Evolutionary conservation across 2,888 invertebrate species (phyloP), one percentile per base, ranked within the genome.

Genomic region (Drosophila lacicola): DNA sequence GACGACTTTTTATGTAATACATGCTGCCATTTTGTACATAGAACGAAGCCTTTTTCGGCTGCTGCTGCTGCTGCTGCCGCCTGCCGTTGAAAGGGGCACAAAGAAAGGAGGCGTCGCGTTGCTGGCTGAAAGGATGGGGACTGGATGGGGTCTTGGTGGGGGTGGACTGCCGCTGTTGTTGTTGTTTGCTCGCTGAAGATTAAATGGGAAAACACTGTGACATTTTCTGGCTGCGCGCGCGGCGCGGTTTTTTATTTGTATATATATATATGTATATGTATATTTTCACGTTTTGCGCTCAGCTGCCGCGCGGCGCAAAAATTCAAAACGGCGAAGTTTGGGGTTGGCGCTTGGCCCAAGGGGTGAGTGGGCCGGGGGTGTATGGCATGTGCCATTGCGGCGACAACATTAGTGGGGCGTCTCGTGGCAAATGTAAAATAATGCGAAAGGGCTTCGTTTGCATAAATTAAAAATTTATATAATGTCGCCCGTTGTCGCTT

Each of bases 381-480:
- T 21, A 58, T 42, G 58, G 58, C 51, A 51, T 37, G 60, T 49
- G 66, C 25, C 61, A 37, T 45, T 66, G 67, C 58, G 81, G 85
- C 80, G 80, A 74, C 73, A 75, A 77, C 82, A 81, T 81, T 82
- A 76, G 87, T 81, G 75, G 84, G 87, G 85, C 85, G 85, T 85
- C 85, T 79, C 73, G 87, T 70, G 82, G 87, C 77, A 87, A 84
- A 87, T 87, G 86, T 81, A 86, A 89, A 86, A 86, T 88, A 88
- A 88, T 88, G 86, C 89, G 88, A 88, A 89, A 89, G 81, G 86
- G 86, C 87, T 88, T 88, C 82, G 88, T 88, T 87, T 89, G 88
- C 89, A 89, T 88, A 88, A 86, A 88, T 88, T 88, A 89, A 84
- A 85, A 86, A 85, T 89, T 79, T 89, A 89, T 86, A 78, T 86